Base-by-base conservation (phyloP, 2,797 vertebrate genomes). In the Malurus leucopterus region DNA sequence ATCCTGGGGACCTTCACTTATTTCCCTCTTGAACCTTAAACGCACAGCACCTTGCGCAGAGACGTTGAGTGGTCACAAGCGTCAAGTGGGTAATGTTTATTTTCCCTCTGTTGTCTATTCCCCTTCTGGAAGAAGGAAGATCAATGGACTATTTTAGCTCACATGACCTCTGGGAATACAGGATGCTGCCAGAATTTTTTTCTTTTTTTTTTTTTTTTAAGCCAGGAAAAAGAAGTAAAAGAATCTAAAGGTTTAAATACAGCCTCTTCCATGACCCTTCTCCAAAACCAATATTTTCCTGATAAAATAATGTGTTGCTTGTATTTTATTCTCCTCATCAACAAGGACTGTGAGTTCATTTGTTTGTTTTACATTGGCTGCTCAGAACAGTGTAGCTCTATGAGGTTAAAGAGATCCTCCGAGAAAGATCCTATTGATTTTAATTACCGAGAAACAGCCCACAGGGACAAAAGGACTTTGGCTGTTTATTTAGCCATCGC, bases 351-450 rank as follows among this genome's bases (percentile, higher is more conserved):
- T 4, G 53, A 95, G 96, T 96, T 95, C 95, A 94, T 96, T 96
- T 95, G 95, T 96, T 95, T 88, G 79, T 93, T 96, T 95, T 94
- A 93, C 93, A 92, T 89, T 73, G 91, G 96, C 95, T 95, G 96
- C 92, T 95, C 62, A 2, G 79, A 93, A 91, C 84, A 86, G 94
- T 84, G 94, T 93, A 95, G 93, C 92, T 91, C 84, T 92, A 95
- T 95, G 95, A 96, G 97, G 97, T 98, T 98, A 98, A 97, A 97
- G 97, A 98, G 97, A 96, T 96, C 97, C 96, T 98, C 97, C 26
- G 96, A 98, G 98, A 97, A 98, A 98, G 98, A 98, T 98, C 98
- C 98, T 99, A 99, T 99, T 99, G 99, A 99, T 99, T 99, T 99
- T 99, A 99, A 99, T 99, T 99, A 99, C 98, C 95, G 96, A 97